phyloP scores from a whole-genome alignment of 2,797 vertebrate genomes.

The Schizopygopsis pylzovi region DNA sequence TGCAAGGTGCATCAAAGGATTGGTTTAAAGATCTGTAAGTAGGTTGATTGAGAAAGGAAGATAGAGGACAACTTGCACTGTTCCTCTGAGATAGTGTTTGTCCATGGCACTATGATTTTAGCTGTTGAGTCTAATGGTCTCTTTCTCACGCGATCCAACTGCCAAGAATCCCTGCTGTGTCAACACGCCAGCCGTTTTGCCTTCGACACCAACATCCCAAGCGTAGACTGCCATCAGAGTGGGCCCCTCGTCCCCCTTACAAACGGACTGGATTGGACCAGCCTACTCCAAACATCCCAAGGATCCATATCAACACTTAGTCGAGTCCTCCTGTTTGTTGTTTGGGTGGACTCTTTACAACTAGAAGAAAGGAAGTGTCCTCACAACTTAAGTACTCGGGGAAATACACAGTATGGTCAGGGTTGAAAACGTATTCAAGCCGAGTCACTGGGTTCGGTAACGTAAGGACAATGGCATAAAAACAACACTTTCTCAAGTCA shows the following conservation, averaged over 20 bases:
- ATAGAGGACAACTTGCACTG: not conserved
- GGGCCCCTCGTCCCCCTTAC: constrained; percentile 7
- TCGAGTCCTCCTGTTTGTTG: constrained; percentile 10
- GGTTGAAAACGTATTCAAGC: not conserved
- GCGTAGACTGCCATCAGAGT: constrained; percentile 23
- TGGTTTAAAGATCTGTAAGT: not conserved
- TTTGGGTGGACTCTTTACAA: not conserved
- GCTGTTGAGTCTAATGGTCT: constrained; percentile 24
- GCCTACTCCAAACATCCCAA: constrained; percentile 17
- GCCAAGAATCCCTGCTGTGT: constrained; percentile 53
- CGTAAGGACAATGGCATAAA: not conserved
- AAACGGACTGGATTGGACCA: not conserved
- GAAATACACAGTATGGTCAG: not conserved
- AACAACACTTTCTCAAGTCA: not conserved
- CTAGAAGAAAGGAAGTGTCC: not conserved
- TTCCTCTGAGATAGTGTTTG: not conserved
- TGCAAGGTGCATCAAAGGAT: not conserved
- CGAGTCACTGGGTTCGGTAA: not conserved
- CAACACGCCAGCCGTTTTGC: constrained; percentile 44
- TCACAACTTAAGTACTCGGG: not conserved
- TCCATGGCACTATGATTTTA: not conserved
- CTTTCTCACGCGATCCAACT: not conserved
- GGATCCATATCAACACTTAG: constrained; percentile 16
- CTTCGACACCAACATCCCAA: constrained; percentile 37
- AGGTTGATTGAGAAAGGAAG: not conserved